These are phyloP conservation scores for Eretmodus cyanostictus DNA, from an alignment of 2,113 vertebrate genomes.

Conservation along the genomic window DNA sequence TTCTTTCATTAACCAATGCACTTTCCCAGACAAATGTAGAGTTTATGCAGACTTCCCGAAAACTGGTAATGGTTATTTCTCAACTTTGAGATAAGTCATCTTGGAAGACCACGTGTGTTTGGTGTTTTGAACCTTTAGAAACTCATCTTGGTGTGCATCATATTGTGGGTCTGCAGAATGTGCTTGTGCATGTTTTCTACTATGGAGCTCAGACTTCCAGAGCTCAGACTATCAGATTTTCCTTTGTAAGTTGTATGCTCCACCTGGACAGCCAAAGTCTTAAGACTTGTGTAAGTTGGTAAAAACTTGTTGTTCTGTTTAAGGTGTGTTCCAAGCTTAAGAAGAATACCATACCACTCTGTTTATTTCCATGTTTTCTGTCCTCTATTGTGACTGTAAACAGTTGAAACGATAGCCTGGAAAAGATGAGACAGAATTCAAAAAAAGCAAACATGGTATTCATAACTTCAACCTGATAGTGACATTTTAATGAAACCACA, in stretches of 20 bases:
- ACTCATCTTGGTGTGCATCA: background rate
- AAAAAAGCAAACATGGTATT: background rate
- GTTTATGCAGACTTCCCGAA: background rate
- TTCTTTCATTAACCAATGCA: background rate
- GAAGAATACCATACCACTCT: accelerated
- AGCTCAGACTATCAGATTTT: background rate
- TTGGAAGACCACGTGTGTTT: background rate
- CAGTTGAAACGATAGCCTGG: background rate
- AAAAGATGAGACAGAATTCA: background rate
- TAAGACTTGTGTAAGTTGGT: background rate
- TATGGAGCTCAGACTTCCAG: background rate
- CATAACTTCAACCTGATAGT: background rate
- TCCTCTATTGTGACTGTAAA: background rate
- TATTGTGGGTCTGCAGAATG: background rate
- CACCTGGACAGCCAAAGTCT: background rate
- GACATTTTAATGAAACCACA: background rate
- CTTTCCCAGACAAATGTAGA: background rate
- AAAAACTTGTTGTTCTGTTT: background rate
- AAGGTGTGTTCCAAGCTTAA: background rate
- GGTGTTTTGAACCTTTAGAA: background rate
- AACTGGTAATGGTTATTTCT: background rate
- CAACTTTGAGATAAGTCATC: background rate
- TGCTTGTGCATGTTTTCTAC: background rate
- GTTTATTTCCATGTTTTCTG: background rate
- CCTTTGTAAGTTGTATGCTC: background rate